phyloP scores from a whole-genome alignment of 1,140 invertebrate genomes.

The Venturia canescens region DNA sequence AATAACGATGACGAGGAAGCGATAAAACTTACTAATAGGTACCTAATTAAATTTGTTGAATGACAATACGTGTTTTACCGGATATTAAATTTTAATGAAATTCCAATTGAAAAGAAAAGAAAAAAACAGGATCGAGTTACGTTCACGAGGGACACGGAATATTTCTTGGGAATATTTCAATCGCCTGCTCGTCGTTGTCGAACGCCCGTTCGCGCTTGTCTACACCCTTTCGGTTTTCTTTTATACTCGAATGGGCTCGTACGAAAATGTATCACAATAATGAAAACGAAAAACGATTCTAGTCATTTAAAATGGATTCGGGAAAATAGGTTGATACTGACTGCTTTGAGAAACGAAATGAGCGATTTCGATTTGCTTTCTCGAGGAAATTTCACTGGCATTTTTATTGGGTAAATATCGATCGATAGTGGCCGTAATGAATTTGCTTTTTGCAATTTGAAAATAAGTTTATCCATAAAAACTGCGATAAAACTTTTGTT shows the following conservation, averaged over 20 bases:
- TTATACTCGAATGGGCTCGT: slow-evolving; percentile 18
- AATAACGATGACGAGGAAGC: slow-evolving; percentile 50
- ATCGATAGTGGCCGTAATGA: background rate
- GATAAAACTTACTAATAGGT: slow-evolving; percentile 49
- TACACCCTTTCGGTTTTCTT: slow-evolving; percentile 16
- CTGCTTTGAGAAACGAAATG: too few relatives aligned
- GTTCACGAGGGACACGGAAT: slow-evolving; percentile 49
- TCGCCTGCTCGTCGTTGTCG: background rate
- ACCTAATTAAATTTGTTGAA: slow-evolving; percentile 71
- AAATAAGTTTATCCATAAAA: background rate
- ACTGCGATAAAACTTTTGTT: too few relatives aligned
- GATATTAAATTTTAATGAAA: slow-evolving; percentile 41
- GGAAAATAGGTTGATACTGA: background rate
- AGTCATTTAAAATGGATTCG: background rate
- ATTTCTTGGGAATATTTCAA: slow-evolving; percentile 51
- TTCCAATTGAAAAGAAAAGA: slow-evolving; percentile 48
- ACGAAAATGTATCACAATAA: slow-evolving; percentile 29
- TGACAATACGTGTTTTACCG: slow-evolving; percentile 74
- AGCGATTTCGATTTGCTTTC: too few relatives aligned
- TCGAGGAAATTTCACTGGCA: too few relatives aligned
- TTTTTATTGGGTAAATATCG: too few relatives aligned
- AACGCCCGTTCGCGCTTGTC: slow-evolving; percentile 8
- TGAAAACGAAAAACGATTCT: background rate
- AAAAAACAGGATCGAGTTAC: slow-evolving; percentile 46
- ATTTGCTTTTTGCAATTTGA: background rate